Percentiles rank a stretch among this genome's conserved stretches.
phyloP scores from a whole-genome alignment of 2,888 invertebrate species.

The Drosophila austrosaltans region DNA sequence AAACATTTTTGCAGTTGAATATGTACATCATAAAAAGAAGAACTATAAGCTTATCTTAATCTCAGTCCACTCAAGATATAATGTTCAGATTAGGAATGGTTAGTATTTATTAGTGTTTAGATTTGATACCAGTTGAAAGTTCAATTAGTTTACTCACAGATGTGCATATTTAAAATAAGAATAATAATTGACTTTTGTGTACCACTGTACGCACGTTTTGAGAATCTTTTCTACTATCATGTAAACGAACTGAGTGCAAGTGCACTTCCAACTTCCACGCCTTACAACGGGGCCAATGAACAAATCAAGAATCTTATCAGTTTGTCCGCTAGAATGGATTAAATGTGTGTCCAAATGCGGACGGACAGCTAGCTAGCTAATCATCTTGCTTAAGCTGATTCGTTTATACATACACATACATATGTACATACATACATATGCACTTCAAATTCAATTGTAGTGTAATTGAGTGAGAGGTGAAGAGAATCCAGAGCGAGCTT shows the following conservation, averaged over 20 bases:
- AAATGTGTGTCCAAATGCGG: slow-evolving; percentile 38
- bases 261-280: slow-evolving; percentile 44
- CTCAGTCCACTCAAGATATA: neutral
- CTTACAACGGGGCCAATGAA: slow-evolving; percentile 49
- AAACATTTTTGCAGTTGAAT: no score
- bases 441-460: slow-evolving; percentile 43
- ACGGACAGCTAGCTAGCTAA: slow-evolving; percentile 67
- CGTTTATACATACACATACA: slow-evolving; percentile 1
- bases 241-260: slow-evolving; percentile 60
- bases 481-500: slow-evolving; percentile 22
- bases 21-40: neutral
- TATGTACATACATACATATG: slow-evolving; percentile 25
- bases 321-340: slow-evolving; percentile 41
- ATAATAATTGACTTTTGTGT: neutral
- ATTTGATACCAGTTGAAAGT: neutral
- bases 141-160: neutral
- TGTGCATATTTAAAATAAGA: no score
- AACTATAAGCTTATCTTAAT: neutral
- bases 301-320: slow-evolving; percentile 57
- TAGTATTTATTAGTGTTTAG: neutral
- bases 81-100: neutral
- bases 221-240: slow-evolving; percentile 25
- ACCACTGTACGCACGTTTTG: slow-evolving; percentile 23
- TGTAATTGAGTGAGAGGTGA: slow-evolving; percentile 27
- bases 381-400: slow-evolving; percentile 52